Base-by-base conservation (phyloP, 2,797 vertebrate species). In the Dallia pectoralis region DNA sequence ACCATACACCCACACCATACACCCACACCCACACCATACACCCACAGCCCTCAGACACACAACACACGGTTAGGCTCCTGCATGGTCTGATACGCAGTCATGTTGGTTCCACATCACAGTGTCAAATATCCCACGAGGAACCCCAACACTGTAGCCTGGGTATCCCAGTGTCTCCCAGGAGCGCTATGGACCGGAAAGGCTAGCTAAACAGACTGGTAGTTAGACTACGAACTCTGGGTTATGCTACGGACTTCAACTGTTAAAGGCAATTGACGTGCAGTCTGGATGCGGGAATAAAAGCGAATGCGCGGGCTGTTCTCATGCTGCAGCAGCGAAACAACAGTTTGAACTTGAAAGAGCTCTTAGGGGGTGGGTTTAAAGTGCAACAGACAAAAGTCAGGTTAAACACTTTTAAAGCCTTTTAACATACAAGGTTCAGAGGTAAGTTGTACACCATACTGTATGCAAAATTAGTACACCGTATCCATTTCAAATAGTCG, bases 291-390 rank as follows among this genome's bases (percentile, higher is more conserved):
- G 12, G n/a, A 22, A 69, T 66, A 30, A 9, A 69, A 77, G 64
- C 36, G 33, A 68, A 56, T 33, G 49, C 22, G 59, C 44, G 53
- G 18, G 48, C 29, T 49, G 18, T 9, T 33, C 56, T 71, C n/a
- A 68, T 72, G 78, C 78, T 47, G 71, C 73, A 63, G 66, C 64
- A 73, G 74, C 78, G 72, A 53, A 72, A 79, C 62, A 48, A 74
- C 48, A 59, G 40, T 12, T 59, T 76, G 72, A 76, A 80, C 67
- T 81, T 66, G 70, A 62, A 74, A 82, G 66, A 76, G 76, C 73
- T 71, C 32, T 9, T 71, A 66, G 59, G 69, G 73, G 51, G 49
- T 69, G 69, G 63, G 71, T 80, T 73, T 66, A 65, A 27, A 56
- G 66, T 64, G 82, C 51, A 44, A 19, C 32, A 71, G 48, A 63